phyloP scores from a whole-genome alignment of 2,113 vertebrate species.

The Hemicordylus capensis region DNA sequence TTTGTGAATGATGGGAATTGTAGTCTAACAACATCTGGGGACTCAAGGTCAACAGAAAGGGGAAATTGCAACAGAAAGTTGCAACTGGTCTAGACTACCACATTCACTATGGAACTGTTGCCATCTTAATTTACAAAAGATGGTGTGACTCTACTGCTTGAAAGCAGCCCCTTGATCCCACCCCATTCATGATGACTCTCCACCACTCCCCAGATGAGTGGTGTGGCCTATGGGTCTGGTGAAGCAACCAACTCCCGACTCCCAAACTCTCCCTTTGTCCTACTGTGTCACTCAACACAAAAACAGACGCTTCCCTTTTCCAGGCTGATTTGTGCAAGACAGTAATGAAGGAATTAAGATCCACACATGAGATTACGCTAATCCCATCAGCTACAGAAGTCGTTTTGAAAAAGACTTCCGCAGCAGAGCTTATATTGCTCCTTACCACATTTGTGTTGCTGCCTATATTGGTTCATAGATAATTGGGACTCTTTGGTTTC shows the following conservation, averaged over 20 bases:
- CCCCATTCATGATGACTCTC: not conserved
- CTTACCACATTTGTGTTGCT: not conserved
- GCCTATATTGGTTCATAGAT: not conserved
- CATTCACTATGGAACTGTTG: not conserved
- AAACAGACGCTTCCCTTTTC: not conserved
- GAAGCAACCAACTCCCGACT: not conserved
- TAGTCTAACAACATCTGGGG: too few relatives aligned
- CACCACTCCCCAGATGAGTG: not conserved
- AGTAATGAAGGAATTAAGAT: slow-evolving; percentile 59
- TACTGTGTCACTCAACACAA: slow-evolving; percentile 9
- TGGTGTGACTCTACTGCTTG: not conserved
- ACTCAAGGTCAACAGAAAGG: too few relatives aligned
- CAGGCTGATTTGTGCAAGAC: slow-evolving; percentile 24
- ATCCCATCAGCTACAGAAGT: slow-evolving; percentile 51
- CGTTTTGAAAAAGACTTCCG: rapidly evolving
- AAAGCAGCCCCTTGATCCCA: not conserved
- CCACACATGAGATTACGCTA: slow-evolving; percentile 38
- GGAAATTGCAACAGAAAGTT: too few relatives aligned
- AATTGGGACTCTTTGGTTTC: not conserved
- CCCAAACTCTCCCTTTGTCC: not conserved
- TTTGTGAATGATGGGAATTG: too few relatives aligned
- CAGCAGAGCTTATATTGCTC: not conserved
- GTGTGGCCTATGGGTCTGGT: not conserved
- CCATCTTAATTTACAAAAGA: not conserved
- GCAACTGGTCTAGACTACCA: too few relatives aligned